Base-by-base conservation (phyloP, 37 sponge, comb jelly and placozoan genomes). In the Hormiphora californensis region DNA sequence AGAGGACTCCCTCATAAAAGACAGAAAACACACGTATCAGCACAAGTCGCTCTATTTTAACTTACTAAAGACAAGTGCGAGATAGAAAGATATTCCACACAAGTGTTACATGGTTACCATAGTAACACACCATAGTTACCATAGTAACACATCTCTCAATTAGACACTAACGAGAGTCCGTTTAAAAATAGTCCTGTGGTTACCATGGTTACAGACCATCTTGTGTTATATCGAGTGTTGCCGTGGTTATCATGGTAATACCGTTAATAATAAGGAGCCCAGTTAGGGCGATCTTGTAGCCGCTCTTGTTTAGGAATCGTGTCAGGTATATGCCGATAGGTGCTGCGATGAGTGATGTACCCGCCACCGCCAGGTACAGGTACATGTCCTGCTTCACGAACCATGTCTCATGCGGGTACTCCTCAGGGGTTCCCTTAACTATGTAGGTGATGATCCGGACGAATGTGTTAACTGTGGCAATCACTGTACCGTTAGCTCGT, bases 271-370 rank as follows among this genome's bases (percentile, higher is more conserved):
- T 73, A 46, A 73, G 81, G 1, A 73, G 46, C 46, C 17, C 23
- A 11, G 81, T 73, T 21, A 73, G 81, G 44, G 39, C 43, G 35
- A 33, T 46, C 25, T 73, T 73, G 81, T 73, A 73, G 41, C 81
- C 81, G 44, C 46, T n/a, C 46, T 73, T 73, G 25, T 73, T 73
- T 8, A 73, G 81, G 44, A 43, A 73, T 19, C 23, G 9, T 4
- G 81, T 73, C 28, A 73, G 44, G 43, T 39, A 73, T 0, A 73
- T 43, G 4, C 81, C 81, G 1, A 73, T 7, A 40, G 81, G 81
- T 43, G 36, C 40, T 9, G 81, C 81, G 3, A 41, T 27, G 35
- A 73, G 27, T 8, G 81, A 33, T 22, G 43, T 36, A 1, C 9
- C 81, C 1, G 81, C 81, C 9, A 33, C 35, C 1, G 38, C 81